Conservation (phyloP, 2,797 vertebrate species). For the Apogon talboti region DNA sequence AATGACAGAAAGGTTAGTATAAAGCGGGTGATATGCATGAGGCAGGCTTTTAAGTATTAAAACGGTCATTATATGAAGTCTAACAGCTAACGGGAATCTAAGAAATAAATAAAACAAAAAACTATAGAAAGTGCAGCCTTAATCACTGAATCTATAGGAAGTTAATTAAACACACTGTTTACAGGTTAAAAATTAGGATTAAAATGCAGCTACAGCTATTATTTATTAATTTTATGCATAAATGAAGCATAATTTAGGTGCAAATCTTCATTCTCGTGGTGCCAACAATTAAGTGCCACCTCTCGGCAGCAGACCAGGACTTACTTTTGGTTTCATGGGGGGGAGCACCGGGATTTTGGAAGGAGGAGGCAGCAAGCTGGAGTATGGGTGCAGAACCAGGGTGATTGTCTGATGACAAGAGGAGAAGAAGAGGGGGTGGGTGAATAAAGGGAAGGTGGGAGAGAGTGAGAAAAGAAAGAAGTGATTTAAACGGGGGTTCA, state of each 20-base stretch:
- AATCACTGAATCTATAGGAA: background rate
- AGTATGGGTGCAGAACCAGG: conserved; percentile 87
- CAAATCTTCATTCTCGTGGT: background rate
- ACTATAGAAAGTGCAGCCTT: background rate
- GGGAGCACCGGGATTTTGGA: conserved; percentile 84
- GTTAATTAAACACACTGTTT: background rate
- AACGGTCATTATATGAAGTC: background rate
- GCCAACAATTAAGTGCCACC: background rate
- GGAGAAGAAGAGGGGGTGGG: conserved; percentile 33
- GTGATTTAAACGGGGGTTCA: conserved; percentile 68
- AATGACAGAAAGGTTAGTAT: conserved; percentile 26
- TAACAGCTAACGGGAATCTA: background rate
- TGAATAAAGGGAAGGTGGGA: conserved; percentile 23
- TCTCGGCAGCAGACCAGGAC: conserved; percentile 57
- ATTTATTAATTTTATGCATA: background rate
- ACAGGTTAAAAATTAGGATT: no score
- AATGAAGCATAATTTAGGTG: background rate
- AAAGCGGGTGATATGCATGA: conserved; percentile 22
- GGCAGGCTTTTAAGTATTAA: background rate
- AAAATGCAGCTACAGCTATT: background rate
- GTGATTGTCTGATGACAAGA: conserved; percentile 85
- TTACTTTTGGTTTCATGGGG: conserved; percentile 89
- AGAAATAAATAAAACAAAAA: background rate
- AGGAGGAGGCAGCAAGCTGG: conserved; percentile 87
- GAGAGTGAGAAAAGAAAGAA: conserved; percentile 40